Evolutionary conservation across 1,140 invertebrate species (phyloP), one percentile per base, ranked within the genome.

Genomic region (Eupeodes corollae): DNA sequence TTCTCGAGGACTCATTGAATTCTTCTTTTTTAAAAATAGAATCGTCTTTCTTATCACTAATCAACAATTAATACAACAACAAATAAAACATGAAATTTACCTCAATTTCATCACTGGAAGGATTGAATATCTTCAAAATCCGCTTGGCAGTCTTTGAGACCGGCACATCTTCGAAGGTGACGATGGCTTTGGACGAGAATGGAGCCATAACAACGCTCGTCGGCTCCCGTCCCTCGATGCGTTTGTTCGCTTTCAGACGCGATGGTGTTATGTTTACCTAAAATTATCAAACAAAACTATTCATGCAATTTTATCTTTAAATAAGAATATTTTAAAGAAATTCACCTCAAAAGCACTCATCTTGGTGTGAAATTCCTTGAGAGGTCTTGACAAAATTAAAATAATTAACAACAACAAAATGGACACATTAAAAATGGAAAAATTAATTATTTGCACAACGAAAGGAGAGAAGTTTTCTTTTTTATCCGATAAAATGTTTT

Each of bases 131-230:
- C 52, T 75, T 68, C 44, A 82, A 61, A 48, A 64, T 58, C 51
- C 72, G 72, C 39, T 63, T 68, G 42, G 70, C 69, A 19, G 70
- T 66, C 37, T 71, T 68, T 21, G 75, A 75, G 46, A 81, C 63
- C 18, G 70, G 60, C 46, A 80, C 73, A 72, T 80, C 74, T 52
- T 81, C 76, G 58, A 82, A 81, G 37, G 73, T 65, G 11, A 82
- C 71, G 70, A 78, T 76, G 6, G 78, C 74, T 52, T 73, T 75
- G 42, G 69, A 65, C 12, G 73, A 75, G 68, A 82, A 82, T 9
- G 79, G 79, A 5, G 75, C 78, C 51, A 82, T 66, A 32, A 72
- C 62, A 16, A 82, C 66, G 11, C 52, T 44, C 1, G 62, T 58
- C 1, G 66, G 66, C 37, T 68, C 60, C n/a, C 60, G 55, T 10